A percentile compares a stretch with the other conserved stretches of the same genome.
phyloP scores from a whole-genome alignment of 2,797 vertebrate genomes.

The Okamejei kenojei region DNA sequence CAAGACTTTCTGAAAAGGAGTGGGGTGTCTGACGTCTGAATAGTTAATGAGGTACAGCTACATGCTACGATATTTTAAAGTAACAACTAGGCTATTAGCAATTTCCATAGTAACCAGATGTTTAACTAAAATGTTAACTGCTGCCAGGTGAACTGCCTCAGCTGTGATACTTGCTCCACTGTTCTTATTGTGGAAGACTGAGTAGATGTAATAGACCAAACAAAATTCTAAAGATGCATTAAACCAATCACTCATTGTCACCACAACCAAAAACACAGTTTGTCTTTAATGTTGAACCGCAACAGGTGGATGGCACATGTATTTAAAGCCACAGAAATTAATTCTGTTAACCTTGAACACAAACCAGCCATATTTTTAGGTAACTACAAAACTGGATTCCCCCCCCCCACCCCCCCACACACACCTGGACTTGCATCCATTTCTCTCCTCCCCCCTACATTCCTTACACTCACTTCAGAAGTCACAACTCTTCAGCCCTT shows the following conservation, averaged over 20 bases:
- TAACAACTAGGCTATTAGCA: not conserved
- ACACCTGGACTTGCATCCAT: no score
- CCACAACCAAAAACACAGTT: not conserved
- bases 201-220: not conserved
- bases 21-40: not conserved
- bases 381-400: no score
- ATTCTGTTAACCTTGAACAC: not conserved
- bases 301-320: not conserved
- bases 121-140: not conserved
- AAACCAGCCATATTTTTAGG: not conserved
- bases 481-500: no score
- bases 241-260: not conserved
- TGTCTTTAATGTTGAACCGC: not conserved
- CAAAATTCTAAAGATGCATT: not conserved
- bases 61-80: not conserved
- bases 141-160: not conserved
- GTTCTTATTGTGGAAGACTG: not conserved
- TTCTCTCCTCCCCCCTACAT: no score
- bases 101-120: not conserved
- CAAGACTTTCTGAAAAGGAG: not conserved
- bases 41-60: not conserved
- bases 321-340: not conserved
- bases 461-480: no score
- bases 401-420: no score
- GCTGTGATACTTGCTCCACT: not conserved